Percentiles rank a stretch among this genome's conserved stretches.
Conservation (phyloP, 2,888 invertebrate species). For the Limnephilus rhombicus region DNA sequence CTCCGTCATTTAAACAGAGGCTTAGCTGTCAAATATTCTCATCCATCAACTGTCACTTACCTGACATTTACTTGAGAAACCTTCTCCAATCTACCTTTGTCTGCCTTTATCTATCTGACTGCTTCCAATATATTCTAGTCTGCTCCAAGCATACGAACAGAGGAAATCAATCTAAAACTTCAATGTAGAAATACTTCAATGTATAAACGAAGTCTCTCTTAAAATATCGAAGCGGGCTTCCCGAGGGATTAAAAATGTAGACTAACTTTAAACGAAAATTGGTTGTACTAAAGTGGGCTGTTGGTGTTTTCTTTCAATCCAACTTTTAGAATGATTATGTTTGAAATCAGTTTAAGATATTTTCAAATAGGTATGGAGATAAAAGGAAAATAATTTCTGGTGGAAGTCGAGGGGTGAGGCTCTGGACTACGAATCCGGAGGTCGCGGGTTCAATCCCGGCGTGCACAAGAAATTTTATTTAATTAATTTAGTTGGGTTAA, state of each 20-base stretch:
- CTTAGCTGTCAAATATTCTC: neutral
- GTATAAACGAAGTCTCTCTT: neutral
- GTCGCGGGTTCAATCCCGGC: too few relatives aligned
- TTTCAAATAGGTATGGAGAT: too few relatives aligned
- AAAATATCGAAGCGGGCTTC: neutral
- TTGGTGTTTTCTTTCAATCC: too few relatives aligned
- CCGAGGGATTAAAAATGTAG: neutral
- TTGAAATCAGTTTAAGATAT: too few relatives aligned
- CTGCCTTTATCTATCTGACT: neutral
- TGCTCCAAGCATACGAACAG: neutral
- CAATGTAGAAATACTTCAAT: neutral
- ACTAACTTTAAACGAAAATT: too few relatives aligned
- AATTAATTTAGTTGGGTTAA: too few relatives aligned
- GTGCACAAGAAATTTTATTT: too few relatives aligned
- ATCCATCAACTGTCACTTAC: neutral
- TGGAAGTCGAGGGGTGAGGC: too few relatives aligned
- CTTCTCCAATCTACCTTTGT: neutral
- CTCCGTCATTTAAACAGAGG: neutral
- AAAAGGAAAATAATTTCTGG: too few relatives aligned
- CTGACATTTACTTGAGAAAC: neutral
- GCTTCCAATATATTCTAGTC: neutral
- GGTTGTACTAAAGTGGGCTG: too few relatives aligned
- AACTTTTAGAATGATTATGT: too few relatives aligned
- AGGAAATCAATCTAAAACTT: neutral
- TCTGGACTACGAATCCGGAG: too few relatives aligned